phyloP scores from a whole-genome alignment of 2,797 vertebrate species.

The Darevskia nairensis region DNA sequence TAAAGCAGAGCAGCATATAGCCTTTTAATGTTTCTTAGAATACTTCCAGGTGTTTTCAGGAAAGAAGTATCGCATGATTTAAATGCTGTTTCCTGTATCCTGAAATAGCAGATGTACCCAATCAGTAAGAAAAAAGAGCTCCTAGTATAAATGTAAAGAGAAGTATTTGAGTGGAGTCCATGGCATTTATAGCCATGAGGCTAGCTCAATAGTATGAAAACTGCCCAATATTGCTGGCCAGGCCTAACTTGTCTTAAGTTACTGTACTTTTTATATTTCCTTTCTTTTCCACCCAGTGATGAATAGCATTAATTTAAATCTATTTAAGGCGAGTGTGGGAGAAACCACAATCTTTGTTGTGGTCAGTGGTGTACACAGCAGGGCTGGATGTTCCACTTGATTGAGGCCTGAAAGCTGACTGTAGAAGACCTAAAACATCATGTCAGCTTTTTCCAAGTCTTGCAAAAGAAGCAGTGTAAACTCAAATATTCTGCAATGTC shows the following conservation, averaged over 20 bases:
- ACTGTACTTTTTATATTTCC: constrained; percentile 82
- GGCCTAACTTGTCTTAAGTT: constrained; percentile 74
- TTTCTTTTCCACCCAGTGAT: constrained; percentile 83
- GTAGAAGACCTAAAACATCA: constrained; percentile 73
- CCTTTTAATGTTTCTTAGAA: constrained; percentile 55
- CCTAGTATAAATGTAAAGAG: constrained; percentile 36
- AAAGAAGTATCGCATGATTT: not conserved
- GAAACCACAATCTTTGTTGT: constrained; percentile 94
- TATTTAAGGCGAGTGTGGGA: constrained; percentile 88
- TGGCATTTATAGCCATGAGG: constrained; percentile 56
- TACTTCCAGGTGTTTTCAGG: constrained; percentile 69
- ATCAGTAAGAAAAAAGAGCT: constrained; percentile 19
- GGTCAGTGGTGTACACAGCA: constrained; percentile 90
- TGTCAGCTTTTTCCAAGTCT: constrained; percentile 74
- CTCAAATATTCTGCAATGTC: constrained; percentile 76
- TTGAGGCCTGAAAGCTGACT: constrained; percentile 78
- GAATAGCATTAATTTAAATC: constrained; percentile 90
- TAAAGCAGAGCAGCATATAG: constrained; percentile 55
- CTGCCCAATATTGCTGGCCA: constrained; percentile 77
- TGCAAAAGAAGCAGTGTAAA: constrained; percentile 72
- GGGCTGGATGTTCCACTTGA: constrained; percentile 83
- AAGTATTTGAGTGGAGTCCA: constrained; percentile 51
- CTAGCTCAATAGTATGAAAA: constrained; percentile 72
- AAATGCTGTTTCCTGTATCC: constrained; percentile 17
- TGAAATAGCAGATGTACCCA: constrained; percentile 22